Evolutionary conservation across 2,888 invertebrate genomes (phyloP).

Genomic region (Neoitamus cyanurus): DNA sequence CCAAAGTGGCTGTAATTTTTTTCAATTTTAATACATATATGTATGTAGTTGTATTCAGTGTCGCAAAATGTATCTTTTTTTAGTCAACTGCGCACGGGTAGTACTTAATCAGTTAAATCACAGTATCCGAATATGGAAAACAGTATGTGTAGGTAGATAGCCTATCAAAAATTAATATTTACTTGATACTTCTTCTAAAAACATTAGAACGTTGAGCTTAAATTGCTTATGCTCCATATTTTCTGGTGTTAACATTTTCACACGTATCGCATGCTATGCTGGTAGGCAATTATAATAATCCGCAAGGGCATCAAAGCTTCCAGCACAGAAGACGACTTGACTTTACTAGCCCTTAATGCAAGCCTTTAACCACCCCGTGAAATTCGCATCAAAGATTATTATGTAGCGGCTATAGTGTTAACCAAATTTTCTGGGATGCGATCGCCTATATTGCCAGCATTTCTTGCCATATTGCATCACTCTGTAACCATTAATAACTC

Average conservation of each 20-base stretch:
- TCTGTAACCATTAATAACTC: slow-evolving; percentile 24
- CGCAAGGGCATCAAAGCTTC: background rate
- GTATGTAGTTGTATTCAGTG: no score
- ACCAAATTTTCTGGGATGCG: slow-evolving; percentile 13
- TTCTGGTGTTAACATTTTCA: background rate
- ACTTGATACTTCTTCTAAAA: no score
- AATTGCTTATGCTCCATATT: no score
- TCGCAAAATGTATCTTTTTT: no score
- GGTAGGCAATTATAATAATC: background rate
- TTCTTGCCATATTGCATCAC: slow-evolving; percentile 16
- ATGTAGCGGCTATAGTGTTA: background rate
- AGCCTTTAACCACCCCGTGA: background rate
- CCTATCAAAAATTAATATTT: no score
- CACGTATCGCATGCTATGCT: background rate
- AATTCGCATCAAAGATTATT: background rate
- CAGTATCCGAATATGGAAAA: no score
- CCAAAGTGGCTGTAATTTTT: no score
- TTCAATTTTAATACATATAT: no score
- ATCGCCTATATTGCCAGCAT: background rate
- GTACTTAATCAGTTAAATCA: no score
- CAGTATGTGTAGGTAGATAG: no score
- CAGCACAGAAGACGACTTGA: background rate
- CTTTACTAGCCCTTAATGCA: background rate
- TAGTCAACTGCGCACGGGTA: no score
- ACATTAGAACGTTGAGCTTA: no score